A percentile compares a stretch with the other conserved stretches of the same genome.
Evolutionary conservation across 2,888 invertebrate species (phyloP).

Genomic region (Osedax frankpressi): DNA sequence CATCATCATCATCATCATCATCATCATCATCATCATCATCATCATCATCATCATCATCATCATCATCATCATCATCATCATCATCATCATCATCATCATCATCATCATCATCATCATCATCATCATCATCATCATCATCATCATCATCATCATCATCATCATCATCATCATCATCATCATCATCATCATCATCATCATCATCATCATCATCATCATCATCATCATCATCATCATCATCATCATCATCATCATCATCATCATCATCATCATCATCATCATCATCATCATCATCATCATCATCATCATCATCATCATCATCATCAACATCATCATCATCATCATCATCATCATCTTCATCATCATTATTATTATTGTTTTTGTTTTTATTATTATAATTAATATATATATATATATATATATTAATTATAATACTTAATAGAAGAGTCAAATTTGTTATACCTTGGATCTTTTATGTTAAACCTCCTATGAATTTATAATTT

Average conservation of each 20-base stretch:
- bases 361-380: background rate
- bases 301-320: slow-evolving; percentile 1
- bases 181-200: slow-evolving; percentile 9
- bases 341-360: slow-evolving; percentile 5
- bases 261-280: background rate
- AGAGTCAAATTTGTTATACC: too few relatives aligned
- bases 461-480: too few relatives aligned
- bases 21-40: background rate
- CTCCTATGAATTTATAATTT: too few relatives aligned
- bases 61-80: slow-evolving; percentile 5
- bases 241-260: background rate
- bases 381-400: background rate
- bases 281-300: background rate
- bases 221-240: background rate
- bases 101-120: slow-evolving; percentile 5
- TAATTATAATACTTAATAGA: too few relatives aligned
- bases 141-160: slow-evolving; percentile 9
- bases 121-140: background rate
- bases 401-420: too few relatives aligned
- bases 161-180: slow-evolving; percentile 14
- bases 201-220: slow-evolving; percentile 1
- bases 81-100: slow-evolving; percentile 10
- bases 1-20: background rate
- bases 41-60: background rate
- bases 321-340: slow-evolving; percentile 10